These are phyloP conservation scores for Melanotaenia boesemani DNA, from an alignment of 2,797 vertebrate genomes.

Conservation along the genomic window DNA sequence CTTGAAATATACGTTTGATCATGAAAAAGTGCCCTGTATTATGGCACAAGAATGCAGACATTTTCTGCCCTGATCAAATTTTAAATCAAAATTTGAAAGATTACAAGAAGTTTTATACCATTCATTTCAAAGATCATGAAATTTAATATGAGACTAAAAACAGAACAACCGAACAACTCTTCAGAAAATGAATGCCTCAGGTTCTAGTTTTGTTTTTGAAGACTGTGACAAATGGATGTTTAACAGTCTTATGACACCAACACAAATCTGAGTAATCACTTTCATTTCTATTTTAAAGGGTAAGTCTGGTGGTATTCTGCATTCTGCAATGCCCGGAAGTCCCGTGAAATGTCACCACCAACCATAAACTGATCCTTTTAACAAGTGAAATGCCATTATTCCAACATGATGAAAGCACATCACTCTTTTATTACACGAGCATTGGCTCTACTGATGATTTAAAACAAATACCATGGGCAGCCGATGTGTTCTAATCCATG, in stretches of 20 bases:
- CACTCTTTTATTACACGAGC: constrained; percentile 12
- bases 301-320: constrained; percentile 12
- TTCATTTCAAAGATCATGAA: background rate
- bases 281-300: constrained; percentile 58
- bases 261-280: constrained; percentile 40
- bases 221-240: constrained; percentile 3
- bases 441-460: constrained; percentile 9
- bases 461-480: constrained; percentile 17
- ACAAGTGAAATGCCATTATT: constrained; percentile 1
- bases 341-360: background rate
- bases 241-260: constrained; percentile 15
- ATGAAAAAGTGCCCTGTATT: constrained; percentile 1
- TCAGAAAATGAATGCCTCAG: constrained; percentile 6
- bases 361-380: background rate
- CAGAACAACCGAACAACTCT: constrained; percentile 17
- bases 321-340: background rate
- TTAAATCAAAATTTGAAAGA: constrained; percentile 7
- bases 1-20: background rate
- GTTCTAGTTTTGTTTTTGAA: background rate
- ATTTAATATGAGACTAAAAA: constrained; percentile 10
- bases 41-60: background rate
- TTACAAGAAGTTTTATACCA: constrained; percentile 2
- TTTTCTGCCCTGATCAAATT: background rate
- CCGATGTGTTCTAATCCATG: constrained; percentile 33
- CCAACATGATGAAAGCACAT: constrained; percentile 5